phyloP scores from a whole-genome alignment of 2,797 vertebrate species.

The Acestrorhynchus altus region DNA sequence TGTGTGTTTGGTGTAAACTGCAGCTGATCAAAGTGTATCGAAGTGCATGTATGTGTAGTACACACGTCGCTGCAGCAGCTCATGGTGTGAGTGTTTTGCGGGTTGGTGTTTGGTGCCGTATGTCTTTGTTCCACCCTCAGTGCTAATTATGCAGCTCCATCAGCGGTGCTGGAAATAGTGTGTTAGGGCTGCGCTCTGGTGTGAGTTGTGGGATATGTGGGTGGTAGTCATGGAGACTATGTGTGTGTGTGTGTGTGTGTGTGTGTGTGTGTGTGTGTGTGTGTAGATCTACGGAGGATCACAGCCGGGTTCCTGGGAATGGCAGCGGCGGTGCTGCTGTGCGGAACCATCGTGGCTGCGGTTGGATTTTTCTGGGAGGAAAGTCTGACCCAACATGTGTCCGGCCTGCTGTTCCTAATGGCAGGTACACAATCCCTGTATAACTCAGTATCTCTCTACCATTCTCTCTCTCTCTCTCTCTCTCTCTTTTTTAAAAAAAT shows the following conservation, averaged over 20 bases:
- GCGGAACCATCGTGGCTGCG: conserved; percentile 79
- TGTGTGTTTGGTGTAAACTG: too few relatives aligned
- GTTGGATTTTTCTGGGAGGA: conserved; percentile 90
- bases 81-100: neutral
- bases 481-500: neutral
- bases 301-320: conserved; percentile 84
- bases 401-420: conserved; percentile 88
- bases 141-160: conserved; percentile 43
- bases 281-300: conserved; percentile 82
- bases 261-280: conserved; percentile 39
- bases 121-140: conserved; percentile 22
- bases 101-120: neutral
- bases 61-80: too few relatives aligned
- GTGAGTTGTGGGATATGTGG: conserved; percentile 50
- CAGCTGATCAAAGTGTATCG: too few relatives aligned
- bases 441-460: neutral
- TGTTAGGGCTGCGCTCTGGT: conserved; percentile 37
- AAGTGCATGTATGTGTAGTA: too few relatives aligned
- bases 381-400: conserved; percentile 84
- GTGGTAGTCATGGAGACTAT: conserved; percentile 63
- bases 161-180: conserved; percentile 46
- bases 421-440: conserved; percentile 76
- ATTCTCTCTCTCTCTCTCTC: neutral
- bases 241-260: conserved; percentile 41
- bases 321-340: conserved; percentile 85